phyloP scores from a whole-genome alignment of 2,888 invertebrate species.

The Xestobium rufovillosum region DNA sequence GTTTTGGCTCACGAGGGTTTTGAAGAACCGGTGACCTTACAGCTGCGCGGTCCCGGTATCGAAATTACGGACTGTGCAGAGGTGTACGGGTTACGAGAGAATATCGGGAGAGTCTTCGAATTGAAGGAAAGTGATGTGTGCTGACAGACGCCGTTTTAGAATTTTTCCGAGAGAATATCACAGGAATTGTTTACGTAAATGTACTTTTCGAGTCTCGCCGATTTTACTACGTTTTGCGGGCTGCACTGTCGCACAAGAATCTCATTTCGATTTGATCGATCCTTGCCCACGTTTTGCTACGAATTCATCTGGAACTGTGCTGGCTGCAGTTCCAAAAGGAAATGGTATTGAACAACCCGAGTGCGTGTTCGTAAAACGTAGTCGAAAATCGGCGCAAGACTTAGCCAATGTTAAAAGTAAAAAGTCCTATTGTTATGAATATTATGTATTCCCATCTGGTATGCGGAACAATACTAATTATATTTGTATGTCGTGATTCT shows the following conservation, averaged over 20 bases:
- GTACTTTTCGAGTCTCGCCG: neutral
- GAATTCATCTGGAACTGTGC: constrained; percentile 24
- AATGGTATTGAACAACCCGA: too few species aligned
- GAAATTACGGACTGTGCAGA: constrained; percentile 11
- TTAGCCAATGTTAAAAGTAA: too few species aligned
- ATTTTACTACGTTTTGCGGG: neutral
- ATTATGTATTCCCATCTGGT: constrained; percentile 41
- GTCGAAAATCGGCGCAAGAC: too few species aligned
- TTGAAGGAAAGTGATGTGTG: constrained; percentile 43
- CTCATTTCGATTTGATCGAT: too few species aligned
- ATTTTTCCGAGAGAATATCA: constrained; percentile 17
- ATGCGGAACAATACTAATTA: constrained; percentile 42
- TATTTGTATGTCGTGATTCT: constrained; percentile 42
- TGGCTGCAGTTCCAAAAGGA: constrained; percentile 29
- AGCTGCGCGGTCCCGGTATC: constrained; percentile 45
- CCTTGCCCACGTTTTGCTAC: constrained; percentile 13
- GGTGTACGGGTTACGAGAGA: constrained; percentile 49
- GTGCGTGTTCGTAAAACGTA: too few species aligned
- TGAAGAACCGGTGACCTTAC: constrained; percentile 57
- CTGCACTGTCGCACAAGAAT: constrained; percentile 1
- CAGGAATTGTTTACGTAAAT: constrained; percentile 22
- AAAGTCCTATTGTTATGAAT: constrained; percentile 34
- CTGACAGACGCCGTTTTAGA: constrained; percentile 30
- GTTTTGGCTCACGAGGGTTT: constrained; percentile 63
- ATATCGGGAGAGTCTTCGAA: constrained; percentile 53